A percentile compares a stretch with the other conserved stretches of the same genome.
Evolutionary conservation across 2,888 invertebrate species (phyloP).

Genomic region (Agonum fuliginosum): DNA sequence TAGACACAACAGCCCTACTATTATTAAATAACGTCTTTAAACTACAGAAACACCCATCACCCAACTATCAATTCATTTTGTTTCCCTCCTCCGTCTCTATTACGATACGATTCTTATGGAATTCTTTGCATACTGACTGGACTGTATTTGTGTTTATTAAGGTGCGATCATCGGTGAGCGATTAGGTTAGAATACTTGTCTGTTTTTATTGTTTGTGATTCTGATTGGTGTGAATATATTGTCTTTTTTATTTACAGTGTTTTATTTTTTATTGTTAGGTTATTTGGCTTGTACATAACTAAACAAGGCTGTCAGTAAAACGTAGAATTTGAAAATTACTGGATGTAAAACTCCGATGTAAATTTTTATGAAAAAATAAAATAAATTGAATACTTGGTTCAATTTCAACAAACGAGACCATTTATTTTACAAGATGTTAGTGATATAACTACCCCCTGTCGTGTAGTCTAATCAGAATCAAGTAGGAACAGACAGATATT

Average conservation of each 20-base stretch:
- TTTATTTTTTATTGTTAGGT: constrained; percentile 29
- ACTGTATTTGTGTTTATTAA: constrained; percentile 29
- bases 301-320: constrained; percentile 51
- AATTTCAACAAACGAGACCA: constrained; percentile 33
- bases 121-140: constrained; percentile 47
- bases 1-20: constrained; percentile 73
- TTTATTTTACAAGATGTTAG: neutral
- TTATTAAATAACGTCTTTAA: constrained; percentile 62
- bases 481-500: constrained; percentile 50
- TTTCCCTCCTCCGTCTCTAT: constrained; percentile 15
- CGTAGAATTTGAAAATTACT: constrained; percentile 37
- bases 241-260: constrained; percentile 54
- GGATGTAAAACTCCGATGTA: constrained; percentile 50
- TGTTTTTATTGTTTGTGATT: constrained; percentile 41
- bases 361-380: constrained; percentile 58
- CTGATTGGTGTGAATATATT: constrained; percentile 45
- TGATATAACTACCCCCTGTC: neutral
- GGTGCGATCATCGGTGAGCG: constrained; percentile 41
- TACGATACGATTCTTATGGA: constrained; percentile 6
- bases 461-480: constrained; percentile 33
- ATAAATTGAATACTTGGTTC: constrained; percentile 32
- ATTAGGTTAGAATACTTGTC: constrained; percentile 54
- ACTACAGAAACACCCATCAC: neutral
- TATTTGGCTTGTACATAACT: constrained; percentile 56
- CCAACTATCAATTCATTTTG: neutral